Evolutionary conservation across 2,888 invertebrate genomes (phyloP), one percentile per base, ranked within the genome.

Genomic region (Eupithecia subumbrata): DNA sequence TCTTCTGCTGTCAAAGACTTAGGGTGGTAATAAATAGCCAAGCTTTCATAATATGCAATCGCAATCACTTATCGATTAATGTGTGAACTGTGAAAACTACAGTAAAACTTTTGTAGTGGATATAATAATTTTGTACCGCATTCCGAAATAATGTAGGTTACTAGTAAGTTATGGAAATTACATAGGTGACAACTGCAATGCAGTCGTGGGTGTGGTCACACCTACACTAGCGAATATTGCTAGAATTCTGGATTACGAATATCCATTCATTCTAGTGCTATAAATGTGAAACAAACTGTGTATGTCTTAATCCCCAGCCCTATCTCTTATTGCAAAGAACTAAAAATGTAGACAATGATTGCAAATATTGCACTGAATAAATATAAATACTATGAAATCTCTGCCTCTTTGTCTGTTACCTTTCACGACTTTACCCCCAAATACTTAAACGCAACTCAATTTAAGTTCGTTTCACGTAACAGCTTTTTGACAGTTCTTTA

Each of bases 181-280:
- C 60, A 60, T 25, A 60, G n/a, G n/a, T 25, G 60, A 60, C 60
- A 25, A 25, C 60, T 25, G 60, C 60, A 60, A 25, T 60, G 60
- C 60, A 25, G 60, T 60, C 12, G 60, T 60, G 22, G 22, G 56
- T 56, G 56, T 11, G 56, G 11, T 22, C 25, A 22, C 56, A 60
- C 60, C 60, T 60, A 25, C 56, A 22, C 22, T 8, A 25, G 22
- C 12, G 12, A 22, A 25, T 12, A 14, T 60, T 60, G 25, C 22
- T 14, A 56, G 60, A 25, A 60, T 25, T 60, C 60, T 22, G 56
- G 22, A 22, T 56, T 56, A 22, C 22, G 56, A 56, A 56, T 56
- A 56, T 22, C 22, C 22, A 30, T 30, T 2, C 22, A 30, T 30
- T 2, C 30, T 30, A 30, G 30, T 30, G 30, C 3, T 30, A 30